Percentiles rank a stretch among this genome's conserved stretches.
Conservation (phyloP, 2,888 invertebrate species). For the Lochmaea crataegi region DNA sequence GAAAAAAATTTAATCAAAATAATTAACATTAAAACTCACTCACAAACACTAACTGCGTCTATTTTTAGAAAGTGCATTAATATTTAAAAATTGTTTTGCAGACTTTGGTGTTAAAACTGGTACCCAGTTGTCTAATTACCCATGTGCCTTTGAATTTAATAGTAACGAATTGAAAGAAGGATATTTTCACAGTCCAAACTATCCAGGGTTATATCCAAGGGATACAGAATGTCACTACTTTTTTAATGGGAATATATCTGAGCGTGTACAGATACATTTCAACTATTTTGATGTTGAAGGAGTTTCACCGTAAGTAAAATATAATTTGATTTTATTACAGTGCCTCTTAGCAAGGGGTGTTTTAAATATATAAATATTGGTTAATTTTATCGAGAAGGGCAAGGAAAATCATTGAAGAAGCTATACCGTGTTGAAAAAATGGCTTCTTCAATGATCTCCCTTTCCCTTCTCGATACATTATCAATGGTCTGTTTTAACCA, state of each 20-base stretch:
- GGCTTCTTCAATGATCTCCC: too few species aligned
- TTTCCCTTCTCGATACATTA: too few species aligned
- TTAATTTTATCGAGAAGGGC: too few species aligned
- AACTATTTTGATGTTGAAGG: constrained; percentile 95
- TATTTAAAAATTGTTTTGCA: constrained; percentile 62
- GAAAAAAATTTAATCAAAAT: too few species aligned
- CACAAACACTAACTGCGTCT: background rate
- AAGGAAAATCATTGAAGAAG: too few species aligned
- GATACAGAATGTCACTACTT: constrained; percentile 93
- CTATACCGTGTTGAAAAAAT: too few species aligned
- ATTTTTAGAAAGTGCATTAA: background rate
- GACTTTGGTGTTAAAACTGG: constrained; percentile 92
- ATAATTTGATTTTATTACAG: too few species aligned
- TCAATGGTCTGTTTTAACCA: too few species aligned
- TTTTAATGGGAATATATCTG: constrained; percentile 83
- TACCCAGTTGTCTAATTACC: constrained; percentile 78
- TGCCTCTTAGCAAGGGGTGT: too few species aligned
- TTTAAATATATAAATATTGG: too few species aligned
- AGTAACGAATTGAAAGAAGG: constrained; percentile 84
- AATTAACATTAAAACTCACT: too few species aligned
- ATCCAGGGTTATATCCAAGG: constrained; percentile 89
- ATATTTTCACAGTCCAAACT: constrained; percentile 89
- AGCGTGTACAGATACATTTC: constrained; percentile 86
- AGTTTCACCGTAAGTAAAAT: constrained; percentile 85
- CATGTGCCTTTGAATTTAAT: constrained; percentile 91